These are phyloP conservation scores for Pipa parva DNA, from an alignment of 2,113 vertebrate species.

Conservation along the genomic window DNA sequence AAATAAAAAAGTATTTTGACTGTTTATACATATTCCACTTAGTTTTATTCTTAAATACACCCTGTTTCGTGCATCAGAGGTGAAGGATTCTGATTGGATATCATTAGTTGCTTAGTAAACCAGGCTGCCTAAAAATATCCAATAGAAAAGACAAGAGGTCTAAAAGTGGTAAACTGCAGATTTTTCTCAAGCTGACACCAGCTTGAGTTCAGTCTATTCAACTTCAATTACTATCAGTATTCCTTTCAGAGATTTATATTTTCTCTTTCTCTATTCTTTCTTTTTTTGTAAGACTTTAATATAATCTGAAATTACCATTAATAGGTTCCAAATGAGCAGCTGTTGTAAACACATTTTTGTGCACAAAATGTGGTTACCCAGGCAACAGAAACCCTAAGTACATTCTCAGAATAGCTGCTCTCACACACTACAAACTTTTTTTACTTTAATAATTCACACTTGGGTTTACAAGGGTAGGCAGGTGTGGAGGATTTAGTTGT, in stretches of 20 bases:
- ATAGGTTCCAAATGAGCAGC: conserved; percentile 49
- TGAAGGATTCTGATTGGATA: no score
- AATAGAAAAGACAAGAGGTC: no score
- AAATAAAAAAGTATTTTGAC: no score
- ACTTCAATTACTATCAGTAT: background rate
- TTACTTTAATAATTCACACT: conserved; percentile 37
- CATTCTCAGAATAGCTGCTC: conserved; percentile 55
- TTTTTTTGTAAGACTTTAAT: conserved; percentile 15
- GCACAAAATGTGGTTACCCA: conserved; percentile 53
- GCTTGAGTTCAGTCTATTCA: no score
- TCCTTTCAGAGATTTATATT: background rate
- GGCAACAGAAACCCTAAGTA: conserved; percentile 55
- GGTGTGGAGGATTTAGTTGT: conserved; percentile 30
- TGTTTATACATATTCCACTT: no score
- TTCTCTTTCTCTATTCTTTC: background rate
- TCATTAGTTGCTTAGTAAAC: no score
- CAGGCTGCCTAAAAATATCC: no score
- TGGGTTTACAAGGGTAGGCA: conserved; percentile 46
- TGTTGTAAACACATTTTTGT: conserved; percentile 45
- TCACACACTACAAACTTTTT: conserved; percentile 48
- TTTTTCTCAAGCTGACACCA: no score
- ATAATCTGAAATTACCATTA: conserved; percentile 31
- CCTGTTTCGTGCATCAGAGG: no score
- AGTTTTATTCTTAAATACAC: no score
- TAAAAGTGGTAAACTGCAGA: no score